Evolutionary conservation across 2,113 vertebrate species (phyloP), one percentile per base, ranked within the genome.

Genomic region (Zosterops japonicus): DNA sequence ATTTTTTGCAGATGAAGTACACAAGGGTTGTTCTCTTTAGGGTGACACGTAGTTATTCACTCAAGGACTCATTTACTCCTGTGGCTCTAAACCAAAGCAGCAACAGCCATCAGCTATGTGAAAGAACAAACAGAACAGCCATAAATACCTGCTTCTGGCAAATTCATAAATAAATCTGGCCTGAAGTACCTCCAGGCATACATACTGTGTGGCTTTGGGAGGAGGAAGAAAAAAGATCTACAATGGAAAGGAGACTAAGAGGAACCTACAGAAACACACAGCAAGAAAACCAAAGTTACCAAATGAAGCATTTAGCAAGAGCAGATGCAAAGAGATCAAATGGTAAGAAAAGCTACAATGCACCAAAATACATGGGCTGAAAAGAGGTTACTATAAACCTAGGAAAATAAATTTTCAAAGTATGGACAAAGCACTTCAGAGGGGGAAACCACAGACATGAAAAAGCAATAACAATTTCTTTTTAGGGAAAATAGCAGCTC

Each of bases 21-120:
- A 22, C 28, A 29, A 95, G 77, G 39, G 50, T 29, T 78, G 12
- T 31, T 95, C 70, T 85, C 41, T 92, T 96, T 46, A 71, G 74
- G 53, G 72, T 93, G 86, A 87, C 52, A 46, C 21, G 10, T 25
- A 94, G 91, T 94, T 97, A 84, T 74, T 96, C 84, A 94, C 76
- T 88, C 89, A 94, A 93, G 93, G 74, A 69, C 79, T 95, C 87
- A 94, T 96, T 92, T 95, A 81, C 42, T 93, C 55, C 71, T 31
- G 17, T 59, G 67, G 33, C 92, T 83, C 80, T 88, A 94, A 95
- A 96, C 41, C 68, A 94, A 86, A 85, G 52, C 75, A 90, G 67
- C 57, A 93, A 19, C 39, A 77, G 50, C 61, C 72, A 93, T 92
- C 80, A 93, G 75, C 39, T 90, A 22, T 15, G 9, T 24, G 11